Conservation (phyloP, 1,140 invertebrate species). For the Hesperophylax magnus region DNA sequence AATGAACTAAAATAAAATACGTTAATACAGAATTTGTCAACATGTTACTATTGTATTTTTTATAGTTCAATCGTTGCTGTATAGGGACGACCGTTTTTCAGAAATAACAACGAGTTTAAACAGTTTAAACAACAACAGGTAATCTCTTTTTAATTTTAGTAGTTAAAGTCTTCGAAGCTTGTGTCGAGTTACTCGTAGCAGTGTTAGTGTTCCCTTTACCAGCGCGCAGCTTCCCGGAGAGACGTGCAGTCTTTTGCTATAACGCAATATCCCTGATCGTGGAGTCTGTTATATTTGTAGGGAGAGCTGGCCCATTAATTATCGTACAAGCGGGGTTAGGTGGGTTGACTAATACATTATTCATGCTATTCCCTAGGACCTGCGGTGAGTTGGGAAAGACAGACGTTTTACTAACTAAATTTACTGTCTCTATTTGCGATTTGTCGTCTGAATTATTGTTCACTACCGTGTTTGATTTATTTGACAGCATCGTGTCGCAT, state of each 20-base stretch:
- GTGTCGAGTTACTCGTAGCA: neutral
- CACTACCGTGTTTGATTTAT: conserved; percentile 8
- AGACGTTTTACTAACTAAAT: conserved; percentile 14
- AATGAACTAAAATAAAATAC: neutral
- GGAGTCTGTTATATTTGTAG: conserved; percentile 41
- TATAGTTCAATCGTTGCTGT: neutral
- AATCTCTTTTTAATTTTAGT: conserved; percentile 43
- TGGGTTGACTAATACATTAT: conserved; percentile 32
- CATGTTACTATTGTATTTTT: no score
- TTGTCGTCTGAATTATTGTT: conserved; percentile 29
- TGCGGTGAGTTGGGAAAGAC: conserved; percentile 13
- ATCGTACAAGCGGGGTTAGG: neutral
- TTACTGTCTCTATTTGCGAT: conserved; percentile 23
- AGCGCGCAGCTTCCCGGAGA: neutral
- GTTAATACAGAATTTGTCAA: no score
- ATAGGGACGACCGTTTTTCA: no score
- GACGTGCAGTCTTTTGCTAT: conserved; percentile 50
- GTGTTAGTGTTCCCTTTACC: conserved; percentile 22
- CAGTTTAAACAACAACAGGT: conserved; percentile 45
- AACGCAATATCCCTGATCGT: conserved; percentile 52
- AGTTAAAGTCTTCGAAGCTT: neutral
- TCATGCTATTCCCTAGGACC: conserved; percentile 18
- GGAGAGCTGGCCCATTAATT: conserved; percentile 49
- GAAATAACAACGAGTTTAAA: neutral
- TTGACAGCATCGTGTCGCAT: neutral